Base-by-base conservation (phyloP, 2,113 vertebrate genomes). In the Calonectris borealis region DNA sequence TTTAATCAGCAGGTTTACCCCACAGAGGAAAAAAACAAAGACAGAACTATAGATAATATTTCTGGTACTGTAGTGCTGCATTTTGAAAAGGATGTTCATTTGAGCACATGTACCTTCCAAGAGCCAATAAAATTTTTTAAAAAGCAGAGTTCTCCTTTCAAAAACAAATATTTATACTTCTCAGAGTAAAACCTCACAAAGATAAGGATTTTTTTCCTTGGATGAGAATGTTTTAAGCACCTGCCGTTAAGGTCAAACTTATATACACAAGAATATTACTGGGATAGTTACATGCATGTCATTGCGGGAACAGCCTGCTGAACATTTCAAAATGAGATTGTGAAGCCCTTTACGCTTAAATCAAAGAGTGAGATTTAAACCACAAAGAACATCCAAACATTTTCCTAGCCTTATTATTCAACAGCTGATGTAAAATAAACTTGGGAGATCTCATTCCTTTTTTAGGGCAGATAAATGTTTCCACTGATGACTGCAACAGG, bases 91-190 rank as follows among this genome's bases (percentile, higher is more conserved):
- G 60, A 49, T 25, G 31, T 52, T 75, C 49, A 65, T 91, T 82
- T 85, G 24, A 89, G 49, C 36, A 90, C 18, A 64, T 4, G 22
- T 18, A 83, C 29, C 16, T 86, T 80, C 32, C 40, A 93, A 71
- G 22, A 90, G 75, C 16, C 4, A 49, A 8, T 44, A 49, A 6
- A 0, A 5, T 34, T 42, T 76, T 83, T 60, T 78, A 3, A 8
- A 49, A 81, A 83, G 13, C 14, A 55, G 32, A 16, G 2, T 44
- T 84, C 26, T 61, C 49, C 40, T 92, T 88, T 95, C 83, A 68
- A 94, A 94, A 90, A 2, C 32, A 88, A 93, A 81, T 90, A 81
- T 93, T 96, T 93, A 49, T 58, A 83, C 21, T 88, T 92, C 68
- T 62, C 88, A 66, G 48, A 69, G 26, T 84, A 89, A 95, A 76